phyloP scores from a whole-genome alignment of 2,888 invertebrate genomes.

The Agelastica alni region DNA sequence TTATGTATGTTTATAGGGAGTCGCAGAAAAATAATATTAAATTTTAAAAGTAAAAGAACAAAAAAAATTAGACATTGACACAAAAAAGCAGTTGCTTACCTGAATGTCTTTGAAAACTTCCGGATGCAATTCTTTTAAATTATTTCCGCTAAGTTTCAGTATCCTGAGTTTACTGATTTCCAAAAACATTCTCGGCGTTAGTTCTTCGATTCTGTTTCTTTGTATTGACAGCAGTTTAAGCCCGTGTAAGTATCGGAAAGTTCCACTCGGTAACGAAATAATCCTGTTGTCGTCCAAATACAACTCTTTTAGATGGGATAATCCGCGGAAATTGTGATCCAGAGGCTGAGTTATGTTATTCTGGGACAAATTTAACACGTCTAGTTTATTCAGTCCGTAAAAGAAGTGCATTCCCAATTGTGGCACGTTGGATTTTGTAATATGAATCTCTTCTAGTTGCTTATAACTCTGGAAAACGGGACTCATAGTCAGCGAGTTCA shows the following conservation, averaged over 20 bases:
- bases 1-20: too few species aligned
- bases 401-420: constrained; percentile 79
- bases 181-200: constrained; percentile 74
- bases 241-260: constrained; percentile 67
- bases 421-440: constrained; percentile 77
- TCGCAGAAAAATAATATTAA: too few species aligned
- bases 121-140: constrained; percentile 72
- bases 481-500: constrained; percentile 72
- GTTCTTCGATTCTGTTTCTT: constrained; percentile 68
- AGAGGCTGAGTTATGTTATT: constrained; percentile 77
- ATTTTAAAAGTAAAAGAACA: too few species aligned
- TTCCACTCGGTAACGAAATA: constrained; percentile 75
- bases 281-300: constrained; percentile 78
- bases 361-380: constrained; percentile 69
- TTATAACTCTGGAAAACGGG: constrained; percentile 65
- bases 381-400: constrained; percentile 69
- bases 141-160: constrained; percentile 78
- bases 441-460: constrained; percentile 71
- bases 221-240: constrained; percentile 69
- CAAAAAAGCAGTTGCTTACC: too few species aligned
- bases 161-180: constrained; percentile 72
- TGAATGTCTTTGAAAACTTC: constrained; percentile 76
- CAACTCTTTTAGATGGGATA: constrained; percentile 70
- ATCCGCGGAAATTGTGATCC: constrained; percentile 75
- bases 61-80: too few species aligned